Evolutionary conservation across 2,797 vertebrate genomes (phyloP), one percentile per base, ranked within the genome.

Genomic region (Falco novaeseelandiae): DNA sequence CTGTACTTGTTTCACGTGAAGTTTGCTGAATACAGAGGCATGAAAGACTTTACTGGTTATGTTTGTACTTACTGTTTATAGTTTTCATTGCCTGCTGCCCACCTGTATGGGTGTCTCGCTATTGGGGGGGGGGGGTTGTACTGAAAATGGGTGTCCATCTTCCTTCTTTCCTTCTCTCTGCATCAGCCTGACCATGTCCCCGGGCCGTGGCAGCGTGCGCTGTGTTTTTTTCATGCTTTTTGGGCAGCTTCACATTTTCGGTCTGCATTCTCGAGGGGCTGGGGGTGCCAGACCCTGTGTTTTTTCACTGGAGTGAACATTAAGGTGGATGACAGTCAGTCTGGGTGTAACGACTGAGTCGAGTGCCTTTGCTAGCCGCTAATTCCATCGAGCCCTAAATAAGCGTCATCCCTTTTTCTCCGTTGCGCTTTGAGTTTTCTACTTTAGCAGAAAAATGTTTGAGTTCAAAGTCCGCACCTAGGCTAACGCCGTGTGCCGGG

Each of bases 151-250:
- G 9, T 4, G 2, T 32, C 66, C 30, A 3, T n/a, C 16, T 3
- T 34, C 65, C 30, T 65, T 14, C 21, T 26, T 22, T 23, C 29
- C 55, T 14, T 9, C 42, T 44, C 51, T 27, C 13, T 4, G n/a
- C 22, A 7, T 9, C 21, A 8, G 1, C 13, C 25, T 17, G 55
- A 8, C 3, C 2, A 2, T 10, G 10, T 27, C 49, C 40, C n/a
- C 8, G 2, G 2, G 36, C 51, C 14, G 0, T 19, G 30, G 19
- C 67, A 38, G 46, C 0, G 3, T 3, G 4, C 8, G 0, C 55
- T 25, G 54, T 3, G 1, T 51, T 52, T 65, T 5, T 12, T 5
- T 29, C 5, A 3, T 16, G 38, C 52, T 79, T 29, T 61, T 40
- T 12, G 72, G 51, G 82, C 26, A 17, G 40, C 20, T 62, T 7